Evolutionary conservation across 2,888 invertebrate species (phyloP).

Genomic region (Mallateleia sp.): DNA sequence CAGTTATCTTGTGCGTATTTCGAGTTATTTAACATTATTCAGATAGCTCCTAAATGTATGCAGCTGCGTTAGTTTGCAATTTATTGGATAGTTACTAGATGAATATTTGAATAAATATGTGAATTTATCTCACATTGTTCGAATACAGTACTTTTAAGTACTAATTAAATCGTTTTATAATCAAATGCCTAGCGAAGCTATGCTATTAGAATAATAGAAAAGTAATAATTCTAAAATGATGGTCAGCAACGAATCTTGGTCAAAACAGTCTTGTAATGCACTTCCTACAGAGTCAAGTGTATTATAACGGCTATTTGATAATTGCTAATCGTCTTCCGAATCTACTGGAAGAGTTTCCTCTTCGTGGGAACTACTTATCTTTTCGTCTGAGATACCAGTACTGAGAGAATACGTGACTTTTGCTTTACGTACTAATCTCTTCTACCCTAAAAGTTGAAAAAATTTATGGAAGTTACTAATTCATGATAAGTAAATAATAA

Average conservation of each 20-base stretch:
- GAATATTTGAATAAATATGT: slow-evolving; percentile 33
- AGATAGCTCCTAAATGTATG: slow-evolving; percentile 23
- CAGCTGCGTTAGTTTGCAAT: slow-evolving; percentile 11
- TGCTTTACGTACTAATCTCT: slow-evolving; percentile 2
- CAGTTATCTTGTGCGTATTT: slow-evolving; percentile 42
- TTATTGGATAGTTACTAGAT: slow-evolving; percentile 32
- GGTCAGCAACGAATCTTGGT: slow-evolving; percentile 21
- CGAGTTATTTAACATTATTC: slow-evolving; percentile 13
- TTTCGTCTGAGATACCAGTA: slow-evolving; percentile 36
- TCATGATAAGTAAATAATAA: too few relatives aligned
- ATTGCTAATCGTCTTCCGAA: slow-evolving; percentile 69
- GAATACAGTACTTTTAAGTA: slow-evolving; percentile 37
- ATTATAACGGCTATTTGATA: slow-evolving; percentile 64
- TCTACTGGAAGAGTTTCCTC: slow-evolving; percentile 50
- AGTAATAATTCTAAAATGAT: slow-evolving; percentile 7
- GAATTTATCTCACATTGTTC: slow-evolving; percentile 41
- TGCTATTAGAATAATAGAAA: slow-evolving; percentile 12
- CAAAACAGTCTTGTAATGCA: slow-evolving; percentile 52
- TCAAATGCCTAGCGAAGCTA: slow-evolving; percentile 1
- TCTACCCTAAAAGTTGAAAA: neutral
- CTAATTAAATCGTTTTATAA: slow-evolving; percentile 38
- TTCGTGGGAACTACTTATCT: slow-evolving; percentile 64
- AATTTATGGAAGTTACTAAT: too few relatives aligned
- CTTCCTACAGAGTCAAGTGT: slow-evolving; percentile 52
- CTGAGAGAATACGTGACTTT: slow-evolving; percentile 13